Base-by-base conservation (phyloP, 2,113 vertebrate species). In the Myodes glareolus region DNA sequence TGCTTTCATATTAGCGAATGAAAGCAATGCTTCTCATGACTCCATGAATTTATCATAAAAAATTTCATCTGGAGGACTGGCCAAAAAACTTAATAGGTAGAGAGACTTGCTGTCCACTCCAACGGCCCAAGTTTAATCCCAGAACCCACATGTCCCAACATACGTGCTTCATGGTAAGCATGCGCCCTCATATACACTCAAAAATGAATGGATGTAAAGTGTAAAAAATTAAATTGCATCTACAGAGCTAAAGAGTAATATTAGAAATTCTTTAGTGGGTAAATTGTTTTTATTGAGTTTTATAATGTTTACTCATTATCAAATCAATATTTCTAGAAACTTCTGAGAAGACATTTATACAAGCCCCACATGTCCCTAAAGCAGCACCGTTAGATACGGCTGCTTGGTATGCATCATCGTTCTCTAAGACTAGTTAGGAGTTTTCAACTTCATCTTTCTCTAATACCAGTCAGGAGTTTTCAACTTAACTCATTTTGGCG, bases 401-500 rank as follows among this genome's bases (percentile, higher is more conserved):
- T 84, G 14, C 52, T 58, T 89, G 23, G 7, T 1, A 5, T 11
- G 8, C 0, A 8, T 55, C 47, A 75, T 65, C 23, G 27, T 91
- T 89, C n/a, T 87, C 23, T 88, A 42, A 92, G 95, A 96, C 85
- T 96, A 96, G 96, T 77, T 67, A 96, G n/a, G 93, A 93, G 52
- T 97, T 82, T 96, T 39, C 36, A 70, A 5, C 1, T 33, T n/a
- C 92, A 93, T 70, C 21, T 31, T 91, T 88, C n/a, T 86, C 21
- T 87, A 39, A 92, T 94, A 96, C 77, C 96, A 96, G 96, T 78
- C 67, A 96, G 39, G 93, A 94, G 52, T 97, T 84, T 96, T 42
- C 36, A 72, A 5, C 1, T 36, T n/a, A 92, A 92, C 91, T 96
- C 81, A 95, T 94, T 70, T 95, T 97, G 94, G 89, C 97, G 61